Evolutionary conservation across 2,113 vertebrate genomes (phyloP), one percentile per base, ranked within the genome.

Genomic region (Neogobius melanostomus): DNA sequence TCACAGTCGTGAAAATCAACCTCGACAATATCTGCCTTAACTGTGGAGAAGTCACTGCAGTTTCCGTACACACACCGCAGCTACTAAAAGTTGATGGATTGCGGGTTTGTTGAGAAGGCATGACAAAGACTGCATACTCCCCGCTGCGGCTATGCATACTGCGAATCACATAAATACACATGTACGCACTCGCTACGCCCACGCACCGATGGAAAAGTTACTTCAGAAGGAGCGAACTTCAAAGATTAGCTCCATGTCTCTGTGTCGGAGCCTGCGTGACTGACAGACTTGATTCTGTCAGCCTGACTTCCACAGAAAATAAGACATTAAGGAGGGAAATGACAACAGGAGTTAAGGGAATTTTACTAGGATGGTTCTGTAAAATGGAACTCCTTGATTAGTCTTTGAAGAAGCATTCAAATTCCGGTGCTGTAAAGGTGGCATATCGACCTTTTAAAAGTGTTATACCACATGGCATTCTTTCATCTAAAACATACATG

Each of bases 181-280:
- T 56, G 42, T 66, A 64, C 67, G 73, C 56, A 60, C 53, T 68
- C 48, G 52, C 66, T 36, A 59, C 80, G n/a, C 77, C 69, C 70
- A 68, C 84, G 64, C 69, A 42, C 42, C 12, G 4, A 42, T 14
- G 12, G 47, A 78, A 72, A 64, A 83, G 49, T 68, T 65, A 82
- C 82, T 87, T 80, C 77, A 47, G 65, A 48, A 42, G 68, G 70
- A 76, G 72, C 71, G 65, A 83, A 82, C 75, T 71, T 83, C 72
- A 87, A 77, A 50, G 28, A 54, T 59, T 76, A 79, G 79, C 15
- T 72, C 66, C 77, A 88, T 81, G 84, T 76, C 79, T 82, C 65
- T 76, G 80, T 87, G 88, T 82, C 83, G 78, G 54, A 64, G 68
- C 77, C 76, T 74, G 54, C 74, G 83, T 87, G 87, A 75, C 66